Conservation (phyloP, 2,797 vertebrate genomes). For the Melopsittacus undulatus region DNA sequence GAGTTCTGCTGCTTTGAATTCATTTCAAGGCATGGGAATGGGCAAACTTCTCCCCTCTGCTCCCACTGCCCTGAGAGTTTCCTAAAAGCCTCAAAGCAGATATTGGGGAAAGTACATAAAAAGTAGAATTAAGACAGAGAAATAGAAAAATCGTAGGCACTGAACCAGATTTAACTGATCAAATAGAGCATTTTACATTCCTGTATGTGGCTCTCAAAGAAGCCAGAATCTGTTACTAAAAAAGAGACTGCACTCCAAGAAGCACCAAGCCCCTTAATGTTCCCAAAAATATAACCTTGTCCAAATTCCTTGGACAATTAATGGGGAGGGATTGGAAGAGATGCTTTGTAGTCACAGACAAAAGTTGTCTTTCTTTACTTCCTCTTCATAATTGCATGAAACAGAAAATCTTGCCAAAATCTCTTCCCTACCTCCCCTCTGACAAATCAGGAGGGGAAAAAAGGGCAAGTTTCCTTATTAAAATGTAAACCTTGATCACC, state of each 20-base stretch:
- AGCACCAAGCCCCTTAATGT: neutral
- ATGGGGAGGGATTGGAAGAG: neutral
- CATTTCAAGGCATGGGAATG: neutral
- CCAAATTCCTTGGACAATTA: neutral
- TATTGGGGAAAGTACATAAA: neutral
- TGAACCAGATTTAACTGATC: neutral
- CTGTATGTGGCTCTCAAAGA: neutral
- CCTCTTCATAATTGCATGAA: neutral
- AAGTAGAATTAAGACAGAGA: neutral
- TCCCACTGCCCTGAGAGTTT: neutral
- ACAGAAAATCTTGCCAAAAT: neutral
- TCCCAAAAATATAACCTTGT: neutral
- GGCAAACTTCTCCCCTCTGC: neutral
- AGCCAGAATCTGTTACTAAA: neutral
- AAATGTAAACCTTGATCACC: neutral
- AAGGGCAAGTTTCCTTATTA: neutral
- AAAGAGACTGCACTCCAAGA: neutral
- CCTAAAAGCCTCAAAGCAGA: slow-evolving; percentile 13
- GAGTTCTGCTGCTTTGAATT: slow-evolving; percentile 36
- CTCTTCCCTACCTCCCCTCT: neutral
- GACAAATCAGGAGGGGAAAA: neutral
- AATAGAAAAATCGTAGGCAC: neutral
- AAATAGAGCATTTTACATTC: neutral
- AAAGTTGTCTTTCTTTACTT: neutral
- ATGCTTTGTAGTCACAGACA: neutral